Conservation (phyloP, 2,113 vertebrate species). For the Paralichthys olivaceus region DNA sequence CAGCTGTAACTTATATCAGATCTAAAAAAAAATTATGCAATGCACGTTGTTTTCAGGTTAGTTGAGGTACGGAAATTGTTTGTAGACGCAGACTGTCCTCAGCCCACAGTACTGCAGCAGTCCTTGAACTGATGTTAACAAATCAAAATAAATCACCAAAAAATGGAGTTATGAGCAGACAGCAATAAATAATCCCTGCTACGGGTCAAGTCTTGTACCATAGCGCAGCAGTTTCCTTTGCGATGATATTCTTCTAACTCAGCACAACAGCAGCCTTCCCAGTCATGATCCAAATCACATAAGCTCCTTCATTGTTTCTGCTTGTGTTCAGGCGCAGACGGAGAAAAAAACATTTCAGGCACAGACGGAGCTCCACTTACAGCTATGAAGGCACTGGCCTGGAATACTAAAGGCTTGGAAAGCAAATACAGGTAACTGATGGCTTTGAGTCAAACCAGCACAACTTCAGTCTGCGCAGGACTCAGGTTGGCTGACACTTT, state of each 20-base stretch:
- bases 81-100: conserved; percentile 1
- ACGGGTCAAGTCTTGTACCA: conserved; percentile 51
- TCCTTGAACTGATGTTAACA: conserved; percentile 55
- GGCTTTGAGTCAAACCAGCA: conserved; percentile 17
- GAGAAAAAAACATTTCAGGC: conserved; percentile 29
- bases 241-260: conserved; percentile 62
- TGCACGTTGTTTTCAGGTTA: conserved; percentile 1
- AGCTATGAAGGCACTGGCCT: conserved; percentile 7
- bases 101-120: conserved; percentile 6
- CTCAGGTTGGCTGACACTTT: conserved; percentile 14
- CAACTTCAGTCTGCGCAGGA: conserved; percentile 1
- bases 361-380: conserved; percentile 33
- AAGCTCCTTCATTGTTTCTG: conserved; percentile 56
- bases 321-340: conserved; percentile 1
- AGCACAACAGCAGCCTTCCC: conserved; percentile 55
- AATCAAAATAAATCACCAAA: conserved; percentile 62
- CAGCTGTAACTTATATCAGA: not conserved
- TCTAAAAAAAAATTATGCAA: not conserved
- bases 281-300: conserved; percentile 62
- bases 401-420: conserved; percentile 19
- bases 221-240: conserved; percentile 60
- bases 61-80: conserved; percentile 5
- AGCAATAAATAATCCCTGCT: conserved; percentile 65
- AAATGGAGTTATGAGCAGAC: conserved; percentile 49
- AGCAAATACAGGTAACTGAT: conserved; percentile 28